Evolutionary conservation across 2,113 vertebrate species (phyloP), one percentile per base, ranked within the genome.

Genomic region (Cyprinodon brontotheroides): DNA sequence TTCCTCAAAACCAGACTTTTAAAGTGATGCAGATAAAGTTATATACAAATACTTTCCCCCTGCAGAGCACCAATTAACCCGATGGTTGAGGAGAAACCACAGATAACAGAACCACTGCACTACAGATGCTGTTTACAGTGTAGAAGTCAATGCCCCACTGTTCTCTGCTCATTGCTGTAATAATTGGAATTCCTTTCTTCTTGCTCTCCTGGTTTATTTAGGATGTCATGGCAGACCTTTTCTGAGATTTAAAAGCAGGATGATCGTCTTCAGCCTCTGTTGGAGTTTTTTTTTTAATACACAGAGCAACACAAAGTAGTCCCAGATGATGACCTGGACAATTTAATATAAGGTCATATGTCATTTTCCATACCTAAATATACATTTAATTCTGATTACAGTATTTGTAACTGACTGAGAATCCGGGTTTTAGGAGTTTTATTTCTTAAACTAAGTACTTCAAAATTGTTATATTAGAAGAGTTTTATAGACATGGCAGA

Each of bases 101-200:
- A 62, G 86, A 89, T 85, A 86, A 81, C 40, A 38, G 57, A 37
- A 13, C 20, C 3, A 37, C 65, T 62, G 59, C 60, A 50, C 38
- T 10, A 79, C 61, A 87, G 53, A 67, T 3, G 45, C 57, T 81
- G 86, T 90, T 89, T 89, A 90, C 85, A 80, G 68, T 71, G 2
- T 40, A 15, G 0, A 61, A 71, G 89, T 91, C 87, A 87, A 83
- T 84, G 88, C 50, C 74, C 87, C 53, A 38, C 70, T 78, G 86
- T 84, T 66, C 78, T 70, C 70, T 61, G 70, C 53, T 75, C 2
- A 2, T 48, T 53, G 10, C 38, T 4, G 4, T 57, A 64, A 78
- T 48, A 63, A 48, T 63, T 61, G 3, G 57, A 37, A 74, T 37
- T 61, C 75, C 8, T 29, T 29, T 67, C 50, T 40, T 78, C 36